These are phyloP conservation scores for Trichopria drosophilae DNA, from an alignment of 2,888 invertebrate species.

Conservation along the genomic window DNA sequence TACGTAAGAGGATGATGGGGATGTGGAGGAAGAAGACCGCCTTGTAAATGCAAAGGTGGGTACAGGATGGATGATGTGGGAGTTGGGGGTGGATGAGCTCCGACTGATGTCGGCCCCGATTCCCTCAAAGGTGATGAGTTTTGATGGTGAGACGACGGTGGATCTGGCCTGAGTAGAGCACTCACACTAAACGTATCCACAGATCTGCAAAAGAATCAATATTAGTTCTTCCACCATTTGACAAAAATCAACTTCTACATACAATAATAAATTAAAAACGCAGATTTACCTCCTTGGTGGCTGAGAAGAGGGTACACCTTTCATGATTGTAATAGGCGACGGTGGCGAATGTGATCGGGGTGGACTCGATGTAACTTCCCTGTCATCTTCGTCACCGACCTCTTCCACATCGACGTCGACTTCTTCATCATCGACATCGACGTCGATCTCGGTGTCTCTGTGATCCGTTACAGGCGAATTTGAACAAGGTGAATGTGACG, in stretches of 20 bases:
- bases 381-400: constrained; percentile 54
- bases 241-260: neutral
- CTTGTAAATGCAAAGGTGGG: constrained; percentile 57
- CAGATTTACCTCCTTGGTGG: constrained; percentile 44
- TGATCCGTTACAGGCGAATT: constrained; percentile 52
- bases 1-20: constrained; percentile 65
- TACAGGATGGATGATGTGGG: constrained; percentile 60
- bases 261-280: neutral
- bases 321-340: constrained; percentile 46
- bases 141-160: constrained; percentile 65
- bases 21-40: constrained; percentile 57
- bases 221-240: constrained; percentile 53
- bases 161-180: constrained; percentile 78
- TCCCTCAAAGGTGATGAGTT: constrained; percentile 59
- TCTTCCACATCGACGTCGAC: constrained; percentile 56
- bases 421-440: constrained; percentile 54
- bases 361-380: constrained; percentile 50
- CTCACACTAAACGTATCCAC: constrained; percentile 80
- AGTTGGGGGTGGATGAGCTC: constrained; percentile 61
- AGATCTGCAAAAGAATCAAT: constrained; percentile 63
- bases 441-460: constrained; percentile 51
- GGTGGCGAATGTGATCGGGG: constrained; percentile 50
- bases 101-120: constrained; percentile 48
- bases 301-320: constrained; percentile 41
- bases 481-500: constrained; percentile 52